A percentile compares a stretch with the other conserved stretches of the same genome.
Conservation (phyloP, 1,140 invertebrate genomes). For the Helicoverpa armigera region DNA sequence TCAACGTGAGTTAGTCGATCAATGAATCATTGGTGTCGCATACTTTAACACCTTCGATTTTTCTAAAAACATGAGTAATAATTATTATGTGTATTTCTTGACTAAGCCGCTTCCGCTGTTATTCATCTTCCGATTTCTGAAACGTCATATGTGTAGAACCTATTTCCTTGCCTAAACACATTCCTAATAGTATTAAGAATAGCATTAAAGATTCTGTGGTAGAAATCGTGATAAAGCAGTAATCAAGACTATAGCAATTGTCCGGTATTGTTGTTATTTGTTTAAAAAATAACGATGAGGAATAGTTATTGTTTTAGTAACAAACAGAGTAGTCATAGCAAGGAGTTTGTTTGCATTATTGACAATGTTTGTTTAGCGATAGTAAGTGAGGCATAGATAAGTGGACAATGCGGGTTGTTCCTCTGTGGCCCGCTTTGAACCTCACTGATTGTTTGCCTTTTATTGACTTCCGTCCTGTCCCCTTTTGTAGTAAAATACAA, state of each 20-base stretch:
- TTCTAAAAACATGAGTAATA: conserved; percentile 45
- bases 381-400: conserved; percentile 17
- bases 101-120: conserved; percentile 23
- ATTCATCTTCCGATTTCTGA: not conserved
- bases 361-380: conserved; percentile 38
- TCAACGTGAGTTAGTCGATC: not conserved
- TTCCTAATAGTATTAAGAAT: too few relatives aligned
- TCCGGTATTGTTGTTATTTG: conserved; percentile 8
- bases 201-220: too few relatives aligned
- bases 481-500: not conserved
- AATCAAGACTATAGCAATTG: too few relatives aligned
- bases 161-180: too few relatives aligned
- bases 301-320: conserved; percentile 39
- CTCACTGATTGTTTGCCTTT: conserved; percentile 10
- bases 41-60: conserved; percentile 32
- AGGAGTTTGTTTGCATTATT: conserved; percentile 38
- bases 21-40: conserved; percentile 24
- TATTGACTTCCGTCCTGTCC: conserved; percentile 27
- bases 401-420: conserved; percentile 34
- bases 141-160: not conserved
- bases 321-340: conserved; percentile 26
- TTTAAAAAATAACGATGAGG: conserved; percentile 36
- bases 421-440: conserved; percentile 21
- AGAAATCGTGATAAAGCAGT: too few relatives aligned
- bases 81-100: conserved; percentile 5